Conservation (phyloP, 2,797 vertebrate genomes). For the Tolypeutes matacus region DNA sequence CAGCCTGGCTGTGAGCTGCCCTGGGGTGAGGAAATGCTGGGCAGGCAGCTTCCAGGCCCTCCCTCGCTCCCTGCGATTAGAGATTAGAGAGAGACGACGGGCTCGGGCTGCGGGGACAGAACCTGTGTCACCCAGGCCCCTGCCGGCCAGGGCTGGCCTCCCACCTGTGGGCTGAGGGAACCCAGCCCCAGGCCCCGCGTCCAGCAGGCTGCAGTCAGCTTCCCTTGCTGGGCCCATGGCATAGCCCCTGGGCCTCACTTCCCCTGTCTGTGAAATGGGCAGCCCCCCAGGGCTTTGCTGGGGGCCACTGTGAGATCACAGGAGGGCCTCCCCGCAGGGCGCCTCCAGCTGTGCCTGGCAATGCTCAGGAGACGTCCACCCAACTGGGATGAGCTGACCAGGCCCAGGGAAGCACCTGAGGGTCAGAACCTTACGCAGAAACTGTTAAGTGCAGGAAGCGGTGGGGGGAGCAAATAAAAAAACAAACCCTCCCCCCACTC, state of each 20-base stretch:
- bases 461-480: background rate
- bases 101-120: background rate
- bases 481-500: background rate
- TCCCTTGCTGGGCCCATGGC: background rate
- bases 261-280: background rate
- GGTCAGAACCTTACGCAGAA: rapidly evolving
- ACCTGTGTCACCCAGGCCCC: too few relatives aligned
- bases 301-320: background rate
- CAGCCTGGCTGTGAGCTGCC: background rate
- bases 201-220: too few relatives aligned
- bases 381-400: background rate
- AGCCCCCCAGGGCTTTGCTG: background rate
- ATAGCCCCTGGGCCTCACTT: background rate
- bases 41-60: background rate
- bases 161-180: too few relatives aligned
- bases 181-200: too few relatives aligned
- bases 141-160: too few relatives aligned
- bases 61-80: background rate
- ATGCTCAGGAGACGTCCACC: rapidly evolving
- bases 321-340: background rate
- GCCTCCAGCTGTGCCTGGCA: background rate
- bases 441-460: background rate
- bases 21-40: background rate
- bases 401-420: background rate
- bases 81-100: background rate